phyloP scores from a whole-genome alignment of 2,797 vertebrate species.

The Siniperca scherzeri region DNA sequence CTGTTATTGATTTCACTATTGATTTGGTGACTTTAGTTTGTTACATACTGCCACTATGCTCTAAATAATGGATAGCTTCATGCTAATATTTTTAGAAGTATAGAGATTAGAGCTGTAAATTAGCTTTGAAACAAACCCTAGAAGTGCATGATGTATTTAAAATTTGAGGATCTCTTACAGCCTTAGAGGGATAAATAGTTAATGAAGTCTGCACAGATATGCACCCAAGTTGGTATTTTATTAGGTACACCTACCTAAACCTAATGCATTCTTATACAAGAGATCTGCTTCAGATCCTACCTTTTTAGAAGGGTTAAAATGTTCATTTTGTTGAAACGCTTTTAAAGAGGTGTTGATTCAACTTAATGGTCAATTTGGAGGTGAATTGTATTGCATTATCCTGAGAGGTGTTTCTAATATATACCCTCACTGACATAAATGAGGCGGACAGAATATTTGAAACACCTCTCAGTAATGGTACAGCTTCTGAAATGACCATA shows the following conservation, averaged over 20 bases:
- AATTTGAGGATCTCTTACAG: neutral
- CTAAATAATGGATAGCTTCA: neutral
- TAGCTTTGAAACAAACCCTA: neutral
- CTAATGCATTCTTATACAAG: neutral
- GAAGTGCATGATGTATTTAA: neutral
- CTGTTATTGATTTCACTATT: slow-evolving; percentile 12
- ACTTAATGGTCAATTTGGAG: neutral
- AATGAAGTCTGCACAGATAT: neutral
- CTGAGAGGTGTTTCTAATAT: neutral
- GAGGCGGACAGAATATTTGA: neutral
- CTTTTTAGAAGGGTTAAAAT: neutral
- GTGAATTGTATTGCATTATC: neutral
- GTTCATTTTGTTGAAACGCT: neutral
- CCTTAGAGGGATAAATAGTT: neutral
- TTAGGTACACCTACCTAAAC: neutral
- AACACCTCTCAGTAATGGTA: neutral
- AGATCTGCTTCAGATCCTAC: neutral
- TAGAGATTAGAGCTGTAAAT: neutral
- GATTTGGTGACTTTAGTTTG: neutral
- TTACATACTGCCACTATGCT: neutral
- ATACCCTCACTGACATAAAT: neutral
- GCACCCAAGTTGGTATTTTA: neutral
- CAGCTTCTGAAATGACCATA: neutral
- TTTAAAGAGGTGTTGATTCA: neutral
- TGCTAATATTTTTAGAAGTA: neutral